Base-by-base conservation (phyloP, 2,888 invertebrate species). In the Netelia fuscicornis region DNA sequence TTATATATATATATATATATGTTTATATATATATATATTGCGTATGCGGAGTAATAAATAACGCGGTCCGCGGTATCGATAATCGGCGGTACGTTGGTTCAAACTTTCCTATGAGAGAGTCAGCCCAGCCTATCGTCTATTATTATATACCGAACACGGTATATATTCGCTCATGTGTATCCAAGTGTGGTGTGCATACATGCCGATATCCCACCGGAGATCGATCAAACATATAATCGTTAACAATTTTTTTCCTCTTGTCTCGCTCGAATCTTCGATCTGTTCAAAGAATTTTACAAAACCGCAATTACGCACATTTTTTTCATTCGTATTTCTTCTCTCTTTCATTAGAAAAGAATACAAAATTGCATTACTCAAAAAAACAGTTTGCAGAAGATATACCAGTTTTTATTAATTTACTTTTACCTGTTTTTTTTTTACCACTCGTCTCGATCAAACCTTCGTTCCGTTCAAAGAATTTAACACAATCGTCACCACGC, bases 21-120 rank as follows among this genome's bases (percentile, higher is more conserved):
- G n/a, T n/a, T n/a, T 17, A 68, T n/a, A 54, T 44, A 68, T 42
- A 54, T 60, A 44, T 48, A 74, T 13, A 42, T 42, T 25, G 67
- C 42, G 8, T n/a, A 60, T 58, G 71, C 11, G 23, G 89, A 89
- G 91, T 89, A 90, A 92, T 92, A 93, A 92, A 92, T 92, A 90
- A 92, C 89, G 87, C 90, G 84, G 81, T 84, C 58, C 85, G 80
- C 74, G 90, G 90, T 93, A 92, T 92, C 92, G 91, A 90, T 92
- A 92, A 92, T 92, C 92, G 92, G 88, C 88, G 89, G 88, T 84
- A 85, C 89, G 89, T 89, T 67, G 67, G 76, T 72, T 72, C 72
- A 72, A 64, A 78, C 84, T 79, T 23, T 54, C 23, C 20, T 48
- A 17, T 48, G 48, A 71, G 23, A 67, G 52, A 67, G 25, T 37